Conservation (phyloP, 2,113 vertebrate species). For the Nothoprocta pentlandii region DNA sequence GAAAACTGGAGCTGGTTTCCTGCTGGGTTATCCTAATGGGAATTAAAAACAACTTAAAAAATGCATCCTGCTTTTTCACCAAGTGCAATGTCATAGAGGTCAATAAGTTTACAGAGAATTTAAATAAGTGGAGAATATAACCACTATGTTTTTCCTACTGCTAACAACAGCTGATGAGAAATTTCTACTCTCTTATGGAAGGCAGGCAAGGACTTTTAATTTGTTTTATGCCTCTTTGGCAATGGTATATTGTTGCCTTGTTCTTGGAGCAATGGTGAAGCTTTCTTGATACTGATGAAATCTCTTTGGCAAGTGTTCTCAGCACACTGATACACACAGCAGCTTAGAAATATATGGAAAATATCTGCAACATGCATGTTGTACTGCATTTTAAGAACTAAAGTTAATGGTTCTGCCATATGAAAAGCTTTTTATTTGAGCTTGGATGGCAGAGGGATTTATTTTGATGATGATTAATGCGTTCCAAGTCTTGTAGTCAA, state of each 20-base stretch:
- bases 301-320: background rate
- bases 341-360: background rate
- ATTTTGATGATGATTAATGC: background rate
- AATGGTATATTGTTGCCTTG: background rate
- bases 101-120: background rate
- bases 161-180: background rate
- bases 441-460: background rate
- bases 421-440: background rate
- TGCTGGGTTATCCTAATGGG: background rate
- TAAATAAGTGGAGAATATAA: background rate
- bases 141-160: background rate
- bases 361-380: background rate
- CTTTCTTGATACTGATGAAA: rapidly evolving
- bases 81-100: background rate
- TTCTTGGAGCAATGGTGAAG: background rate
- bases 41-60: background rate
- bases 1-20: background rate
- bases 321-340: background rate
- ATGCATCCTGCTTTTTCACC: background rate
- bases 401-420: background rate
- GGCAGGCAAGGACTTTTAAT: rapidly evolving
- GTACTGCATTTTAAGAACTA: background rate
- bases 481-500: background rate
- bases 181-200: background rate
- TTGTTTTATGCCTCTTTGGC: background rate